Evolutionary conservation across 2,888 invertebrate genomes (phyloP), one percentile per base, ranked within the genome.

Genomic region (Orchesellides sinensis): DNA sequence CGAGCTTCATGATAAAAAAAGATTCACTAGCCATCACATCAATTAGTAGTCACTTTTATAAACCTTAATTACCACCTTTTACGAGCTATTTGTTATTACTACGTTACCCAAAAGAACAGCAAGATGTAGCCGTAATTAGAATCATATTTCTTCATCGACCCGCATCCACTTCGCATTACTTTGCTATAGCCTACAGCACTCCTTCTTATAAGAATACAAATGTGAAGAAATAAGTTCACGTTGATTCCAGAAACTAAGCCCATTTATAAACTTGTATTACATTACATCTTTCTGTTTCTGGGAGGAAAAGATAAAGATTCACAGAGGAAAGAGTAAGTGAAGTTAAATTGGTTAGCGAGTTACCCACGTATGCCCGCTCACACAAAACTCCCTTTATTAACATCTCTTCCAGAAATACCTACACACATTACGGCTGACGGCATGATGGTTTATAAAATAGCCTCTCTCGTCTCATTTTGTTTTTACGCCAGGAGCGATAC

Each of bases 401-500:
- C n/a, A n/a, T n/a, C n/a, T n/a, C n/a, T n/a, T n/a, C n/a, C n/a
- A n/a, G n/a, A n/a, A n/a, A n/a, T n/a, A n/a, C n/a, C n/a, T n/a
- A n/a, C n/a, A n/a, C n/a, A n/a, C n/a, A n/a, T n/a, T n/a, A n/a
- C n/a, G n/a, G n/a, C n/a, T n/a, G n/a, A n/a, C n/a, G n/a, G n/a
- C n/a, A n/a, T n/a, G n/a, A n/a, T n/a, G n/a, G n/a, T n/a, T n/a
- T n/a, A n/a, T n/a, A n/a, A n/a, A n/a, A n/a, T n/a, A n/a, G n/a
- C n/a, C n/a, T n/a, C n/a, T n/a, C n/a, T n/a, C n/a, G n/a, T n/a
- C n/a, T n/a, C n/a, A n/a, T n/a, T n/a, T n/a, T n/a, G n/a, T n/a
- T 21, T 70, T 54, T 21, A 54, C 56, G 70, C 70, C 70, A 70
- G 40, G 40, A 70, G 70, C 70, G 47, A 59, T 72, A 40, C 19